Evolutionary conservation across 1,140 invertebrate genomes (phyloP), one percentile per base, ranked within the genome.

Genomic region (Drosophila cardini): DNA sequence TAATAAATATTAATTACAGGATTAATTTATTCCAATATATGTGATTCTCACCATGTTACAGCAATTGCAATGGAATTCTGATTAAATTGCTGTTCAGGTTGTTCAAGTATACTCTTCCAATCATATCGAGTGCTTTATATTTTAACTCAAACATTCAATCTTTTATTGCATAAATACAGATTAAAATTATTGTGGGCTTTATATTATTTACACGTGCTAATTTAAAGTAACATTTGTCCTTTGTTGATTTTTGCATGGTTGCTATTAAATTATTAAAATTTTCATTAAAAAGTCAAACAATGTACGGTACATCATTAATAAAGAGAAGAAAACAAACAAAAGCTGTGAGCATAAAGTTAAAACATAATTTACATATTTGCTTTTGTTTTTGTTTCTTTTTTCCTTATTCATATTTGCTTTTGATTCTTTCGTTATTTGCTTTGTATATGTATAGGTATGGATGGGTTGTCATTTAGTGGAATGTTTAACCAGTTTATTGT

Each of bases 271-370:
- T 80, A 86, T 87, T 78, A 76, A 87, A 76, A 87, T 79, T 78
- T 82, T 82, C 83, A 86, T 86, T 86, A 87, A 72, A 86, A 82
- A 76, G 71, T 87, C 83, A 79, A 86, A 87, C 83, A 85, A 76
- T 74, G 53, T 58, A 11, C n/a, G 16, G 26, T 7, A 36, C 56
- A 68, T 58, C 13, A 43, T 57, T 26, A 48, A 61, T 38, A 43
- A 64, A 38, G 21, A 48, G 60, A 84, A 65, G 40, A 57, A 52
- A 64, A 30, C 13, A 68, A 73, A 68, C 52, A 77, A 69, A 46
- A 43, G 57, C 38, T 43, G 45, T 55, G 13, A 57, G 36, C 32
- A 55, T 53, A 61, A 38, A 40, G 48, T 56, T 34, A 53, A 70
- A 52, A 67, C 61, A 86, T 79, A 70, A 78, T 87, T 86, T 79